Conservation (phyloP, 2,113 vertebrate genomes). For the Casuarius casuarius region DNA sequence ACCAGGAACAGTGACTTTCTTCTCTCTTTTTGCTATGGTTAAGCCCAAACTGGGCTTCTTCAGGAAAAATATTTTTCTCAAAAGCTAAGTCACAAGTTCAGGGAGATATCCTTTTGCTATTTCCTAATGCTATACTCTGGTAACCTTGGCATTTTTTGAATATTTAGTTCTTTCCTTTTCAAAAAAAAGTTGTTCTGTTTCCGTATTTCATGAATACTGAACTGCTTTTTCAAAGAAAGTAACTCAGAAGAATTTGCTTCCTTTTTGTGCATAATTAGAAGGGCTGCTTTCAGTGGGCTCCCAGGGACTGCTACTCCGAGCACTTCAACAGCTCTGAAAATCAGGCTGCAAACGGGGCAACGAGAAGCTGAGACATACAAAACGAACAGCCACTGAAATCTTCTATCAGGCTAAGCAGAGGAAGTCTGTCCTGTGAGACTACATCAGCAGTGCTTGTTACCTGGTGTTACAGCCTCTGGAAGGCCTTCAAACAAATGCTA, state of each 20-base stretch:
- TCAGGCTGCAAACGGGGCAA: background rate
- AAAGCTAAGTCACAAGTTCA: conserved; percentile 61
- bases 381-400: background rate
- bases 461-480: background rate
- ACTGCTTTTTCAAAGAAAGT: conserved; percentile 11
- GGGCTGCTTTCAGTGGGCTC: background rate
- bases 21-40: conserved; percentile 1
- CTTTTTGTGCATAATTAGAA: background rate
- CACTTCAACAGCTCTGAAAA: conserved; percentile 1
- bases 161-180: conserved; percentile 48
- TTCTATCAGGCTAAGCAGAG: background rate
- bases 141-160: conserved; percentile 65
- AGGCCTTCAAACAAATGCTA: background rate
- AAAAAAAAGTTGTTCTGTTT: background rate
- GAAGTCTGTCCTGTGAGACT: background rate
- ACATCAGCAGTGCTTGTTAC: background rate
- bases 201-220: conserved; percentile 15
- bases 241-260: background rate
- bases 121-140: conserved; percentile 54
- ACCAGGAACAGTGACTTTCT: background rate
- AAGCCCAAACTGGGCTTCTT: conserved; percentile 21
- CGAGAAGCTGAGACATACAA: background rate
- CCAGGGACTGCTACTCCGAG: background rate
- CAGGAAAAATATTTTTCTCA: conserved; percentile 40
- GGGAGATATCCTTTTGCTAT: conserved; percentile 57